Conservation (phyloP, 2,797 vertebrate species). For the Adrianichthys oophorus region DNA sequence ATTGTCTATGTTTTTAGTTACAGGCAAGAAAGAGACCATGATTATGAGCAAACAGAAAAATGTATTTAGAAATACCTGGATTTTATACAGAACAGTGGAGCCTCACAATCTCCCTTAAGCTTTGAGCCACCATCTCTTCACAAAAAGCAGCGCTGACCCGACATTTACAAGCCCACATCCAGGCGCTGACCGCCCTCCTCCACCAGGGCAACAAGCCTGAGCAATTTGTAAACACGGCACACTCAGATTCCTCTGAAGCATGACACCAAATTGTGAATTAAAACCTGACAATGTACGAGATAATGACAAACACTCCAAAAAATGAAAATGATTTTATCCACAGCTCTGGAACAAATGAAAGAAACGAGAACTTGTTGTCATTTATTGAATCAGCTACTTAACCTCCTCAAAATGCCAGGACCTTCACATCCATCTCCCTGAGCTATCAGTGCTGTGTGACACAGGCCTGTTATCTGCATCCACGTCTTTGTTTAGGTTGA, state of each 20-base stretch:
- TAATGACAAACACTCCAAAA: background rate
- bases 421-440: conserved; percentile 27
- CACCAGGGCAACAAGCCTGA: conserved; percentile 30
- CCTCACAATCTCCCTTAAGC: no score
- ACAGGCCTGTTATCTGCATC: conserved; percentile 35
- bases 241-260: conserved; percentile 26
- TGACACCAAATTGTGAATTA: conserved; percentile 9
- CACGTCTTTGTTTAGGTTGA: conserved; percentile 42
- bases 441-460: conserved; percentile 31
- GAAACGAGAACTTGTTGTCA: background rate
- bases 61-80: background rate
- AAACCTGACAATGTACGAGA: background rate
- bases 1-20: conserved; percentile 1
- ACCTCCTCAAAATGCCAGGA: conserved; percentile 29
- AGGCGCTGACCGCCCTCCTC: conserved; percentile 9
- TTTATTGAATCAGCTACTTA: conserved; percentile 33
- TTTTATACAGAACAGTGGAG: no score
- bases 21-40: conserved; percentile 13
- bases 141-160: conserved; percentile 4
- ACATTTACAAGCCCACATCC: conserved; percentile 41
- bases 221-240: conserved; percentile 49
- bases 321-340: conserved; percentile 1
- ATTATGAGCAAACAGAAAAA: conserved; percentile 31
- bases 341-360: conserved; percentile 6
- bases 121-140: no score